Conservation (phyloP, 2,797 vertebrate genomes). For the Phoxinus dragarum region DNA sequence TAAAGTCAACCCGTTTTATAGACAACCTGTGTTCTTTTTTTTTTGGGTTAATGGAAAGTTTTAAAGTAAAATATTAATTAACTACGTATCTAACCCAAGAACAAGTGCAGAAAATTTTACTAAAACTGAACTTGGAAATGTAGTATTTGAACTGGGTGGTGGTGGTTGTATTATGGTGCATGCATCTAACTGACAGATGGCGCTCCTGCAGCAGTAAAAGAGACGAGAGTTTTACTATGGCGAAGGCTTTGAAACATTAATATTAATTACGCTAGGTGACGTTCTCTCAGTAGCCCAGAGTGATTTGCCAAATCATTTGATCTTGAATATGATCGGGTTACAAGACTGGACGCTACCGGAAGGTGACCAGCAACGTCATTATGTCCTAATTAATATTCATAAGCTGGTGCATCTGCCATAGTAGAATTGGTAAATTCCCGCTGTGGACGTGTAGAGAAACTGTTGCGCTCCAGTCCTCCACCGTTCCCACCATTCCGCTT, state of each 20-base stretch:
- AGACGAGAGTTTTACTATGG: not conserved
- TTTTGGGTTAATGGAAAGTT: not conserved
- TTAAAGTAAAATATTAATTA: not conserved
- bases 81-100: not conserved
- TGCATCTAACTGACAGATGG: slow-evolving; percentile 24
- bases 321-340: not conserved
- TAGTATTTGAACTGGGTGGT: not conserved
- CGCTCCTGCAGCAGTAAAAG: not conserved
- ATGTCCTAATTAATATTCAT: not conserved
- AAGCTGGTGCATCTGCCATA: not conserved
- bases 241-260: not conserved
- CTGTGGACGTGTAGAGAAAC: not conserved
- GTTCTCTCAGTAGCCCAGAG: not conserved
- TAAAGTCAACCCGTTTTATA: slow-evolving; percentile 88
- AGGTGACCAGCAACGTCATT: not conserved
- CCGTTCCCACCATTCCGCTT: slow-evolving; percentile 58
- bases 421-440: not conserved
- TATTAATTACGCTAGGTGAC: slow-evolving; percentile 5
- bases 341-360: not conserved
- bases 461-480: slow-evolving; percentile 40
- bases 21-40: slow-evolving; percentile 26
- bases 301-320: slow-evolving; percentile 4
- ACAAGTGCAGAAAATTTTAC: not conserved
- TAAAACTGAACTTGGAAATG: not conserved
- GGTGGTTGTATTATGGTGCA: not conserved